These are phyloP conservation scores for Chouioia cunea DNA, from an alignment of 2,888 invertebrate species.

Conservation along the genomic window DNA sequence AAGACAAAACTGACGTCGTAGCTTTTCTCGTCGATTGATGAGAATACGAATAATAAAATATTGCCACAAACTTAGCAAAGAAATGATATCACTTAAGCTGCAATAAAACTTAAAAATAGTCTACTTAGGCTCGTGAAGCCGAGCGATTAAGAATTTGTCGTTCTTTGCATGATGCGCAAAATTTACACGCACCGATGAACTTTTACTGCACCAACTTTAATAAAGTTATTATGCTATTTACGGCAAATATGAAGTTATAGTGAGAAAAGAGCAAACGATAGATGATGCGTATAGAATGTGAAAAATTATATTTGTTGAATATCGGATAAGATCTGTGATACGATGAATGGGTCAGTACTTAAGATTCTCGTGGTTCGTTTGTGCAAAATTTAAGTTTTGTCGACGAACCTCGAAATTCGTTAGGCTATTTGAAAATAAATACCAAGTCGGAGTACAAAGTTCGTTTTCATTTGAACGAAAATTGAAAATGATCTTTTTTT, in stretches of 20 bases:
- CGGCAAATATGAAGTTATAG: slow-evolving; percentile 19
- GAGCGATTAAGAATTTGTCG: slow-evolving; percentile 52
- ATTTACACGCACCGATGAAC: slow-evolving; percentile 57
- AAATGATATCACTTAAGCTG: slow-evolving; percentile 40
- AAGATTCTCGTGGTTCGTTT: slow-evolving; percentile 35
- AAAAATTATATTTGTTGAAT: slow-evolving; percentile 48
- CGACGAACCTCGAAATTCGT: slow-evolving; percentile 10
- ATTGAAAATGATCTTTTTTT: slow-evolving; percentile 24
- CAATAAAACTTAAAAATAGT: slow-evolving; percentile 53
- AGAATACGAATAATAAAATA: slow-evolving; percentile 32
- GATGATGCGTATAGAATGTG: slow-evolving; percentile 34
- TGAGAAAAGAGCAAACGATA: slow-evolving; percentile 34
- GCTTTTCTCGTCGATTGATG: slow-evolving; percentile 15
- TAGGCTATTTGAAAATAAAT: slow-evolving; percentile 30
- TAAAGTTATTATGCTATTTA: slow-evolving; percentile 36
- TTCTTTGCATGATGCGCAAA: slow-evolving; percentile 57
- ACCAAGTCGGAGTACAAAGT: slow-evolving; percentile 41
- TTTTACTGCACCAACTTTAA: slow-evolving; percentile 53
- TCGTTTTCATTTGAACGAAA: slow-evolving; percentile 37
- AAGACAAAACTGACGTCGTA: slow-evolving; percentile 28
- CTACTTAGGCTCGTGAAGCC: slow-evolving; percentile 51
- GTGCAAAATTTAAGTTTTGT: slow-evolving; percentile 24
- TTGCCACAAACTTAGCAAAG: slow-evolving; percentile 37
- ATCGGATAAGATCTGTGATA: slow-evolving; percentile 61
- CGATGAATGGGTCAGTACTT: slow-evolving; percentile 58